Percentiles rank a stretch among this genome's conserved stretches.
Conservation (phyloP, 2,888 invertebrate species). For the Lamellibrachia satsuma region DNA sequence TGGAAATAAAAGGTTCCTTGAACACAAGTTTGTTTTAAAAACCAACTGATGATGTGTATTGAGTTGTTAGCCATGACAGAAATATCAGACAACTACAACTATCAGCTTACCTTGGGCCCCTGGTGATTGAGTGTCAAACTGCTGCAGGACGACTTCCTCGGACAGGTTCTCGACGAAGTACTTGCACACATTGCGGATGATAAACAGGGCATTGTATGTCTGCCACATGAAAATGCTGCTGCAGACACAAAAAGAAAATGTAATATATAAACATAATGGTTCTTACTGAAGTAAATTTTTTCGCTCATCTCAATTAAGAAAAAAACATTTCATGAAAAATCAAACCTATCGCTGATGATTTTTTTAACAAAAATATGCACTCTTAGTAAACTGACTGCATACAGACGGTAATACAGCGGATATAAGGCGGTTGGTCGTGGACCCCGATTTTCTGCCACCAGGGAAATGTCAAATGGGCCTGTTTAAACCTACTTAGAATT, state of each 20-base stretch:
- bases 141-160: slow-evolving; percentile 86
- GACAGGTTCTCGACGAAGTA: slow-evolving; percentile 90
- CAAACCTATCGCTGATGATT: background rate
- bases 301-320: background rate
- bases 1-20: background rate
- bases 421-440: too few species aligned
- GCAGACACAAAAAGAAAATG: slow-evolving; percentile 45
- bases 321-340: slow-evolving; percentile 14
- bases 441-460: too few species aligned
- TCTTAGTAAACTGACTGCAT: too few species aligned
- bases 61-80: background rate
- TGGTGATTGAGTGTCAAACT: slow-evolving; percentile 69
- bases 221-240: slow-evolving; percentile 89
- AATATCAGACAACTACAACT: background rate
- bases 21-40: background rate
- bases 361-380: too few species aligned
- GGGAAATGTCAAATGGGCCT: too few species aligned
- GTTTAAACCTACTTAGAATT: too few species aligned
- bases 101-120: slow-evolving; percentile 39
- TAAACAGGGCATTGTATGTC: slow-evolving; percentile 90
- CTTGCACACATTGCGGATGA: slow-evolving; percentile 81
- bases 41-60: background rate
- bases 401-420: too few species aligned
- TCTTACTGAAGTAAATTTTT: background rate
- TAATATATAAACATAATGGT: background rate